These are phyloP conservation scores for Papilio polytes DNA, from an alignment of 1,140 invertebrate species.

Conservation along the genomic window DNA sequence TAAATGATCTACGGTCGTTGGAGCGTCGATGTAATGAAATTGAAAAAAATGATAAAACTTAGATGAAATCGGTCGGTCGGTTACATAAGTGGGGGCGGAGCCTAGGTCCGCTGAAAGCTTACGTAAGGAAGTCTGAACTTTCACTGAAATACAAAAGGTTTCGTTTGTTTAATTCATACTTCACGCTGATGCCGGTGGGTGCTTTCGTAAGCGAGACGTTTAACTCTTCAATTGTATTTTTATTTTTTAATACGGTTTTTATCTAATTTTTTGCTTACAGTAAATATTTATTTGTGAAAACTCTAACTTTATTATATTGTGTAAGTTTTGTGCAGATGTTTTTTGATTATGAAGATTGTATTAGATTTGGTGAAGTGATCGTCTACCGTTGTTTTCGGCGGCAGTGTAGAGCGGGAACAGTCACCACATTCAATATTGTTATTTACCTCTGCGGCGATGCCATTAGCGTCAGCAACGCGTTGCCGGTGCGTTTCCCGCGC, in stretches of 20 bases:
- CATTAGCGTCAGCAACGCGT: conserved; percentile 51
- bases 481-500: conserved; percentile 52
- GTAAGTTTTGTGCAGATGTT: not conserved
- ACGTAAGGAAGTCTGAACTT: conserved; percentile 75
- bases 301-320: not conserved
- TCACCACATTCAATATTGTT: conserved; percentile 56
- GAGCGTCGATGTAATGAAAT: conserved; percentile 46
- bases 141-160: conserved; percentile 47
- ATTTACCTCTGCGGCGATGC: conserved; percentile 69
- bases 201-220: not conserved
- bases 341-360: not conserved
- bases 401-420: conserved; percentile 45
- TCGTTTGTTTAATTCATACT: conserved; percentile 52
- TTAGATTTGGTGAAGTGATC: not conserved
- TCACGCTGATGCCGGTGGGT: not conserved
- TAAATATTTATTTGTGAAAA: not conserved
- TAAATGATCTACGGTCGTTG: conserved; percentile 6
- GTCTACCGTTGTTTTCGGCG: not conserved
- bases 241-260: too few relatives aligned
- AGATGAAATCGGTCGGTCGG: conserved; percentile 66
- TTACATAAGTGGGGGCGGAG: conserved; percentile 78
- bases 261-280: not conserved
- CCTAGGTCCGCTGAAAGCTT: conserved; percentile 62
- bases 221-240: not conserved
- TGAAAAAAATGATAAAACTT: conserved; percentile 61